phyloP scores from a whole-genome alignment of 2,888 invertebrate species.

The Schizotus pectinicornis region DNA sequence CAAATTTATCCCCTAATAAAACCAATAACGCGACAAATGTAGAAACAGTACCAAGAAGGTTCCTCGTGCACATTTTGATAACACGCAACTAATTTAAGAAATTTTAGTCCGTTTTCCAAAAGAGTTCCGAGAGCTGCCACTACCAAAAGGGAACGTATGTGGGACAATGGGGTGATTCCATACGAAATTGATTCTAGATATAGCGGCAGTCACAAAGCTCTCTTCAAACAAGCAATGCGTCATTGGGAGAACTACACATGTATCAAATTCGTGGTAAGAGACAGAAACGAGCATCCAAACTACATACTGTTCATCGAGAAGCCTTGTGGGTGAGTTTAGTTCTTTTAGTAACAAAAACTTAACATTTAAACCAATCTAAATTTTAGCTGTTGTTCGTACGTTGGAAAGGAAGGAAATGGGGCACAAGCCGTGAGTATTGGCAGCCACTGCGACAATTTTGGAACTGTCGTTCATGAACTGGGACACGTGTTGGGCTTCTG shows the following conservation, averaged over 20 bases:
- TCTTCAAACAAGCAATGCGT: conserved; percentile 98
- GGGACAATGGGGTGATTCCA: conserved; percentile 97
- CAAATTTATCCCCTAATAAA: background rate
- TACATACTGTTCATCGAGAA: conserved; percentile 95
- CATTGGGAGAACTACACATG: conserved; percentile 99
- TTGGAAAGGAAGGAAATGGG: conserved; percentile 95
- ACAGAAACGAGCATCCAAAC: conserved; percentile 83
- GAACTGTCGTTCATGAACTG: conserved; percentile 96
- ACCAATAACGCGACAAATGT: too few relatives aligned
- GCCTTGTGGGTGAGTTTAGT: conserved; percentile 83
- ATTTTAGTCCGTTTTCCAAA: conserved; percentile 50
- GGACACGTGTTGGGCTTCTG: conserved; percentile 97
- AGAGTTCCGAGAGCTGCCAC: conserved; percentile 82
- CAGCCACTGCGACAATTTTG: conserved; percentile 98
- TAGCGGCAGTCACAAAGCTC: conserved; percentile 91
- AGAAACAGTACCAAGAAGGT: background rate
- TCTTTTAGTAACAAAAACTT: background rate
- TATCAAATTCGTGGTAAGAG: conserved; percentile 93
- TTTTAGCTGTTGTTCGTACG: conserved; percentile 95
- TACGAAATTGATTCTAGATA: conserved; percentile 97
- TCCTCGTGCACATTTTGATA: background rate
- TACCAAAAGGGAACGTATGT: conserved; percentile 90
- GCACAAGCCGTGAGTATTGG: conserved; percentile 95
- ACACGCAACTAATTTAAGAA: background rate
- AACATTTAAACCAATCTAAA: background rate